Evolutionary conservation across 2,797 vertebrate species (phyloP).

Genomic region (Micromesistius poutassou): DNA sequence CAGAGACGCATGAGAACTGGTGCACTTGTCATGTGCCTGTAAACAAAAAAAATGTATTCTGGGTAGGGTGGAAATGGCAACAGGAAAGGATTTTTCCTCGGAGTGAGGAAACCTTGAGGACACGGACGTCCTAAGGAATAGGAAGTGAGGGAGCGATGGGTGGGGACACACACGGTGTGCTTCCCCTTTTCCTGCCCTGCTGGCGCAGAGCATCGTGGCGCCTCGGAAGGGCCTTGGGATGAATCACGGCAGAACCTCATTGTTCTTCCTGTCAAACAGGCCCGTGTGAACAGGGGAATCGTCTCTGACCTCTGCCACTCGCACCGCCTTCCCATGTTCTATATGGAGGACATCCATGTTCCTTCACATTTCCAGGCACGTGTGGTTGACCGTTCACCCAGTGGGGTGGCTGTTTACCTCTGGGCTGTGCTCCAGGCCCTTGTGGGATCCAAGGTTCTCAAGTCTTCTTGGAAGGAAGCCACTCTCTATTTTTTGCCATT

Average conservation of each 20-base stretch:
- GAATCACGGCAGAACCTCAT: conserved; percentile 69
- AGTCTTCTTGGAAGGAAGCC: conserved; percentile 14
- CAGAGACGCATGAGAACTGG: too few species aligned
- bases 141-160: conserved; percentile 42
- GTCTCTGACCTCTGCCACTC: conserved; percentile 52
- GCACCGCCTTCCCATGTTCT: conserved; percentile 61
- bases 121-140: conserved; percentile 34
- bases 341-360: conserved; percentile 47
- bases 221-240: conserved; percentile 61
- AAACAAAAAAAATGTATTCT: conserved; percentile 37
- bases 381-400: conserved; percentile 47
- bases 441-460: conserved; percentile 32
- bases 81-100: conserved; percentile 58
- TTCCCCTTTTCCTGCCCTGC: conserved; percentile 52
- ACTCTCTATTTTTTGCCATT: not conserved
- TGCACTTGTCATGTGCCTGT: conserved; percentile 50
- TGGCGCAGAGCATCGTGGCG: conserved; percentile 40
- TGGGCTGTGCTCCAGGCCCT: not conserved
- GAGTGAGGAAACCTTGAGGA: conserved; percentile 17
- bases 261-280: conserved; percentile 64
- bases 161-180: conserved; percentile 41
- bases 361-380: conserved; percentile 46
- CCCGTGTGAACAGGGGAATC: conserved; percentile 45
- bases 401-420: conserved; percentile 35
- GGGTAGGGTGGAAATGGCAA: conserved; percentile 32